A percentile compares a stretch with the other conserved stretches of the same genome.
These are phyloP conservation scores for Hesperophylax magnus DNA, from an alignment of 1,140 invertebrate species.

Conservation along the genomic window DNA sequence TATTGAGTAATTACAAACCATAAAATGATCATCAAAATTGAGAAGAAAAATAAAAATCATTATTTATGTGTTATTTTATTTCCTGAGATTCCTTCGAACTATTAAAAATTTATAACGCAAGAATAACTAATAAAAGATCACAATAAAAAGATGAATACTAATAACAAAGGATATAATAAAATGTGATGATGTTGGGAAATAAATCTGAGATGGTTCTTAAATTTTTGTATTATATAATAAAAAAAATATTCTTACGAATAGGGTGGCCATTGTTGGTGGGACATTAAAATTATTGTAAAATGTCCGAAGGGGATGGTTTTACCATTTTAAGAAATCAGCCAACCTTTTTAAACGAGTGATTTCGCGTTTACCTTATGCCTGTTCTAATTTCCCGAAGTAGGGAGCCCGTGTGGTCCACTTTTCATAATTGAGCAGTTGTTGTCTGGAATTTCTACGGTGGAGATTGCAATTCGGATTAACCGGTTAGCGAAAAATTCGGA, in stretches of 20 bases:
- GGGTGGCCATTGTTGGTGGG: constrained; percentile 19
- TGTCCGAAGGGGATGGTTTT: background rate
- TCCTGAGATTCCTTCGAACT: background rate
- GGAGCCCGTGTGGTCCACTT: no score
- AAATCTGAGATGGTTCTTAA: constrained; percentile 31
- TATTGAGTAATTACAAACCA: constrained; percentile 26
- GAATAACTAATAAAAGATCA: constrained; percentile 33
- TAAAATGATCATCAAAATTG: constrained; percentile 17
- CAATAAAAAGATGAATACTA: constrained; percentile 42
- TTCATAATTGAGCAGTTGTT: no score
- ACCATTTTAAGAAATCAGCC: no score
- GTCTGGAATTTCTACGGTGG: no score
- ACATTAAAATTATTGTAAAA: constrained; percentile 32
- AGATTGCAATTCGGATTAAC: no score
- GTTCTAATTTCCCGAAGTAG: no score
- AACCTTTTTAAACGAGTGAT: no score
- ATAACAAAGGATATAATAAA: constrained; percentile 37
- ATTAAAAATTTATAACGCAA: constrained; percentile 38
- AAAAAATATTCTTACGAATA: constrained; percentile 18
- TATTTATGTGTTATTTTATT: background rate
- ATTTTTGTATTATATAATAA: constrained; percentile 42
- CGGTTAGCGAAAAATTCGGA: no score
- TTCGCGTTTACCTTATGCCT: no score
- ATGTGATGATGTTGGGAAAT: constrained; percentile 22
- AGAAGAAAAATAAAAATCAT: background rate